phyloP scores from a whole-genome alignment of 2,888 invertebrate genomes.

The Tiliacea citrago region DNA sequence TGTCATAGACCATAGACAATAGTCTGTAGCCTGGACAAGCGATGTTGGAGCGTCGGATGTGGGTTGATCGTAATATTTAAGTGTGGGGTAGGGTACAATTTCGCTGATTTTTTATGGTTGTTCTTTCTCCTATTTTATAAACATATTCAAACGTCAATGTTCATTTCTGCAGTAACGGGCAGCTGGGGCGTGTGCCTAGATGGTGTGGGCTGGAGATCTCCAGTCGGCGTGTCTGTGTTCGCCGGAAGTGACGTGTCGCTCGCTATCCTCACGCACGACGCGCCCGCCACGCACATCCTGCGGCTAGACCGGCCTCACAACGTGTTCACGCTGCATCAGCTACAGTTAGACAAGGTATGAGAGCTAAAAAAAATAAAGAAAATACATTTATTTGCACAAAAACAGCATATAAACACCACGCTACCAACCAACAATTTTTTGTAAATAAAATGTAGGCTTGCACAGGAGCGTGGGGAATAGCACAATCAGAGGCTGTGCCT shows the following conservation, averaged over 20 bases:
- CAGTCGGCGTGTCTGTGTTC: constrained; percentile 72
- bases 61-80: no score
- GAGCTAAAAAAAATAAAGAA: no score
- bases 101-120: no score
- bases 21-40: no score
- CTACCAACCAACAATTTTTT: neutral
- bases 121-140: no score
- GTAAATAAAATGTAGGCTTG: neutral
- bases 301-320: constrained; percentile 77
- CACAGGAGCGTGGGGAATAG: neutral
- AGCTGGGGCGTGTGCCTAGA: constrained; percentile 84
- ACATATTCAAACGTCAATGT: neutral
- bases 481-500: no score
- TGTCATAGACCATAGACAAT: no score
- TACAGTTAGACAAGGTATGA: constrained; percentile 77
- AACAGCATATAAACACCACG: no score
- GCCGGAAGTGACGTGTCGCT: constrained; percentile 71
- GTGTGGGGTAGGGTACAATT: no score
- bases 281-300: constrained; percentile 75
- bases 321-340: constrained; percentile 76
- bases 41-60: no score
- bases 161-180: constrained; percentile 75
- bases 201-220: constrained; percentile 83
- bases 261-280: constrained; percentile 72
- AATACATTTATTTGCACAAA: no score